Evolutionary conservation across 1,140 invertebrate genomes (phyloP).

Genomic region (Melipona quadrifasciata): DNA sequence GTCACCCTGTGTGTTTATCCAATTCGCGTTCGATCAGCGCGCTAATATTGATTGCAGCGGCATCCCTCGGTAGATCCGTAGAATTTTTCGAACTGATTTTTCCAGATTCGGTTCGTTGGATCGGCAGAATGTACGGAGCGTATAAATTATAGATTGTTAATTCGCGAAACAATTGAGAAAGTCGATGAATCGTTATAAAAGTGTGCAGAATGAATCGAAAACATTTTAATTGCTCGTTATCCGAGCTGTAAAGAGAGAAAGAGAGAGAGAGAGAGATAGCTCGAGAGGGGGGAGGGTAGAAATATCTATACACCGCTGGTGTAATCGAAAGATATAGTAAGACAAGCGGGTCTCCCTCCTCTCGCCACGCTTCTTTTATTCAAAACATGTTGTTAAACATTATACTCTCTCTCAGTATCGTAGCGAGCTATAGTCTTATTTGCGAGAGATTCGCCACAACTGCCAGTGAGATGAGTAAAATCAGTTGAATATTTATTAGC

Average conservation of each 20-base stretch:
- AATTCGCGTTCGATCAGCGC: too few species aligned
- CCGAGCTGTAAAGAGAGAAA: not conserved
- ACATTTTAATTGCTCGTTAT: constrained; percentile 59
- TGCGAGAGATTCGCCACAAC: not conserved
- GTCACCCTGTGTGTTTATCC: not conserved
- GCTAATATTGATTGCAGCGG: too few species aligned
- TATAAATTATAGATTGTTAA: too few species aligned
- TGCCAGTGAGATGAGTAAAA: not conserved
- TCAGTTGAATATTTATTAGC: not conserved
- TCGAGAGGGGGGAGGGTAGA: not conserved
- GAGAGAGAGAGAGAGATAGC: too few species aligned
- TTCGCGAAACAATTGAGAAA: too few species aligned
- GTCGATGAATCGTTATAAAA: too few species aligned
- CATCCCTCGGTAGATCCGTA: too few species aligned
- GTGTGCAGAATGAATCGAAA: constrained; percentile 27
- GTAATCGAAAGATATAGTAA: constrained; percentile 11
- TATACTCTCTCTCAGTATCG: not conserved
- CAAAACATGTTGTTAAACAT: constrained; percentile 59
- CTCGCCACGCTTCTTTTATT: constrained; percentile 23
- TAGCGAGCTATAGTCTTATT: constrained; percentile 15
- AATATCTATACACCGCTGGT: not conserved
- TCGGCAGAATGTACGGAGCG: too few species aligned
- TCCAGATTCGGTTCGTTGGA: too few species aligned
- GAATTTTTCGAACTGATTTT: too few species aligned
- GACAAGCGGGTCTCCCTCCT: not conserved